Percentiles rank a stretch among this genome's conserved stretches.
Conservation (phyloP, 2,113 vertebrate genomes). For the Anser cygnoides region DNA sequence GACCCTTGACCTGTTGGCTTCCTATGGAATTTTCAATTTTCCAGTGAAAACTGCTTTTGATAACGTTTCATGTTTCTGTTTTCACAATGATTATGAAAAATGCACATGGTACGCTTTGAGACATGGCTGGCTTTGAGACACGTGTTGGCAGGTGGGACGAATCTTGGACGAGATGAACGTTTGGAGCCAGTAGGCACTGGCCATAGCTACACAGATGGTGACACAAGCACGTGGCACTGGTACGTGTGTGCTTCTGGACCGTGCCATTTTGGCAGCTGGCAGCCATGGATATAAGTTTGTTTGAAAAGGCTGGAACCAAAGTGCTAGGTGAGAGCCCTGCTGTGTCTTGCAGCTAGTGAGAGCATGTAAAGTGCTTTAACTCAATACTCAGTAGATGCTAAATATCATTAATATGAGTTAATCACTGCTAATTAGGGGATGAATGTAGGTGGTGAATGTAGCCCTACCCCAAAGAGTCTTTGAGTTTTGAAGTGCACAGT, state of each 20-base stretch:
- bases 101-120: not conserved
- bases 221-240: not conserved
- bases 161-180: not conserved
- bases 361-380: not conserved
- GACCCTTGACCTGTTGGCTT: not conserved
- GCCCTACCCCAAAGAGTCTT: not conserved
- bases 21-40: not conserved
- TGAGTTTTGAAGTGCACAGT: not conserved
- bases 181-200: not conserved
- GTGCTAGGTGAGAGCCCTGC: not conserved
- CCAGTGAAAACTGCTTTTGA: not conserved
- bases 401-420: not conserved
- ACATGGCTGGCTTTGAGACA: not conserved
- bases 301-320: not conserved
- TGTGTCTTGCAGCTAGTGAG: not conserved
- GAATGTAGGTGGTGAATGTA: not conserved
- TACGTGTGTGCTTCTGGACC: not conserved
- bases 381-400: not conserved
- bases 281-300: not conserved
- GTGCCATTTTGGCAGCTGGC: not conserved
- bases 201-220: not conserved
- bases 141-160: not conserved
- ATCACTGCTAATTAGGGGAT: not conserved
- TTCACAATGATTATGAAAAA: not conserved
- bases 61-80: not conserved